A percentile compares a stretch with the other conserved stretches of the same genome.
Evolutionary conservation across 2,888 invertebrate species (phyloP).

Genomic region (Meta bourneti): DNA sequence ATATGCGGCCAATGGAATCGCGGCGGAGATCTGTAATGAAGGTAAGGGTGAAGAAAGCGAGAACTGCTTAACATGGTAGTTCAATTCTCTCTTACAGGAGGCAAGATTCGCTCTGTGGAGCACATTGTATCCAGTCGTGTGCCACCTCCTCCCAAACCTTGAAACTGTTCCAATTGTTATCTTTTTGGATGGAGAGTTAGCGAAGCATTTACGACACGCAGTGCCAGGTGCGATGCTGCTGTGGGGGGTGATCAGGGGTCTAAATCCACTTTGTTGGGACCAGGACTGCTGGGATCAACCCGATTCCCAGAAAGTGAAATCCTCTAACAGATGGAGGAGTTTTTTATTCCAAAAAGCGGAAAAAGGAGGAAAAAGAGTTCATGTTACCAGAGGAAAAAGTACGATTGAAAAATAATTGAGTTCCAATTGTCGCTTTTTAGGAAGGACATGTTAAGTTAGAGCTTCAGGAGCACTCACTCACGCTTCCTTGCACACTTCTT

Average conservation of each 20-base stretch:
- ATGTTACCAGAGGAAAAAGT: conserved; percentile 41
- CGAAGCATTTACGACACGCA: conserved; percentile 70
- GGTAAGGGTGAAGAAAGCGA: conserved; percentile 40
- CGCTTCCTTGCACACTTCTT: neutral
- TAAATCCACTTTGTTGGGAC: conserved; percentile 43
- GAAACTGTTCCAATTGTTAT: conserved; percentile 71
- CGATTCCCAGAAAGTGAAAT: conserved; percentile 76
- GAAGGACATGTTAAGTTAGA: neutral
- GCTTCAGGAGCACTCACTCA: neutral
- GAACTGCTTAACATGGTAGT: conserved; percentile 34
- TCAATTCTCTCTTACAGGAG: conserved; percentile 18
- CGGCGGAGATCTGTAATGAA: conserved; percentile 40
- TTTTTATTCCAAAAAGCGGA: conserved; percentile 42
- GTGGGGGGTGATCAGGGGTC: conserved; percentile 55
- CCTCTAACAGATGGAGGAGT: conserved; percentile 68
- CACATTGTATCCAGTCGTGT: conserved; percentile 71
- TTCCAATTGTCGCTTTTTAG: conserved; percentile 3
- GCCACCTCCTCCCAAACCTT: conserved; percentile 73
- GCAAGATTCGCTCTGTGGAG: conserved; percentile 52
- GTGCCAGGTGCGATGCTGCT: conserved; percentile 46
- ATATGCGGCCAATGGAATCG: conserved; percentile 20
- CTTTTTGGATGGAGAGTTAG: conserved; percentile 66
- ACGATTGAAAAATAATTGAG: conserved; percentile 36
- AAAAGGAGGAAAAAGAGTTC: too few relatives aligned
- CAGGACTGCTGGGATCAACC: conserved; percentile 61